Conservation (phyloP, 2,797 vertebrate genomes). For the Argya squamiceps region DNA sequence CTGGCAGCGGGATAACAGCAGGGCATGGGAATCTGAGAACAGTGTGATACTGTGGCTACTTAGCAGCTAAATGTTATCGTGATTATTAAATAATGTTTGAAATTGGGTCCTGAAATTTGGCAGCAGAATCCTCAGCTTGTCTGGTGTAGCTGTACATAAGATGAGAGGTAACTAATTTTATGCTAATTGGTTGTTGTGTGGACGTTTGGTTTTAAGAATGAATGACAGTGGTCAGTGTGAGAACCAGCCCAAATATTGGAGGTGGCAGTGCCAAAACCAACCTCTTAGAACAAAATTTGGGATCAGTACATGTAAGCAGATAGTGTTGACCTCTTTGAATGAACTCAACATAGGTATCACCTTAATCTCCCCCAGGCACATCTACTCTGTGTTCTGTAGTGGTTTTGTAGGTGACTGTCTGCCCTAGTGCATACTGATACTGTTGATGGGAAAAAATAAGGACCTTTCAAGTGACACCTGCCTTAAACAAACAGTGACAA, state of each 20-base stretch:
- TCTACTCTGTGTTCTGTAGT: neutral
- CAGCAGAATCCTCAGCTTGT: neutral
- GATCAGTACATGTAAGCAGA: neutral
- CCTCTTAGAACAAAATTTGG: neutral
- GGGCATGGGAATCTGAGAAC: neutral
- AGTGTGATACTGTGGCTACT: neutral
- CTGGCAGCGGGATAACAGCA: accelerated
- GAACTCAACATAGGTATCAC: neutral
- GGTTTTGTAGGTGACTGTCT: neutral
- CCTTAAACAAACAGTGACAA: neutral
- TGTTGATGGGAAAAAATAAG: neutral
- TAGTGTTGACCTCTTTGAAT: neutral
- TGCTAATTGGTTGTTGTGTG: neutral
- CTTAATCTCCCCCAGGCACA: neutral
- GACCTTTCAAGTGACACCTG: neutral
- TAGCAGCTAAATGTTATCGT: neutral
- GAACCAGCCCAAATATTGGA: neutral
- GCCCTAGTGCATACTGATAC: neutral
- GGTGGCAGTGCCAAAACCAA: neutral
- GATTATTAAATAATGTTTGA: neutral
- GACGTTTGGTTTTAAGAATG: neutral
- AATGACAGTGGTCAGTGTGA: neutral
- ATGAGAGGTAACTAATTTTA: neutral
- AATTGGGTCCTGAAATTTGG: neutral
- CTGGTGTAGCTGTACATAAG: neutral